Evolutionary conservation across 2,797 vertebrate species (phyloP).

Genomic region (Melanogrammus aeglefinus): DNA sequence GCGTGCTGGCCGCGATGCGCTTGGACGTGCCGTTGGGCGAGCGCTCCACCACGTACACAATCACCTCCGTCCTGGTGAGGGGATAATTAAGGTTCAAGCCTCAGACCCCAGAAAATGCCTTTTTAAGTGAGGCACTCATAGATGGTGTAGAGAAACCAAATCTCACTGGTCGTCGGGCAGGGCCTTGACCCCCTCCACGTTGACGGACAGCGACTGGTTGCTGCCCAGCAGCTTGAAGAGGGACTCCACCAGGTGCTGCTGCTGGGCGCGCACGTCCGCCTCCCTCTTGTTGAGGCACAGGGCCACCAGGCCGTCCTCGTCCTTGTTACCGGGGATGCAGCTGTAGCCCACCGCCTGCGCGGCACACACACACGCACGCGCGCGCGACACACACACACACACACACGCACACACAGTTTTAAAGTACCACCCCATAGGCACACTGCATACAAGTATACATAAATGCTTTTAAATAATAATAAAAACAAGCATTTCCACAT

Average conservation of each 20-base stretch:
- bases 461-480: too few relatives aligned
- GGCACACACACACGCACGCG: constrained; percentile 3
- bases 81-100: neutral
- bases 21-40: constrained; percentile 93
- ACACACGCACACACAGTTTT: neutral
- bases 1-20: constrained; percentile 84
- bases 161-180: constrained; percentile 92
- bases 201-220: constrained; percentile 87
- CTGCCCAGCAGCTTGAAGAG: constrained; percentile 90
- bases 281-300: constrained; percentile 92
- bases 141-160: neutral
- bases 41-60: constrained; percentile 91
- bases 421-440: neutral
- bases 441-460: too few relatives aligned
- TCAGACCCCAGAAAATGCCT: neutral
- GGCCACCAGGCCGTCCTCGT: constrained; percentile 91
- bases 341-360: constrained; percentile 91
- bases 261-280: constrained; percentile 84
- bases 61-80: constrained; percentile 85
- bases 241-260: constrained; percentile 93
- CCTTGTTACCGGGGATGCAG: constrained; percentile 89
- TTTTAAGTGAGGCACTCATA: neutral
- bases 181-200: constrained; percentile 90
- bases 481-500: too few relatives aligned
- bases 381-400: too few relatives aligned